Conservation (phyloP, 2,888 invertebrate species). For the Chalcosyrphus nemorum region DNA sequence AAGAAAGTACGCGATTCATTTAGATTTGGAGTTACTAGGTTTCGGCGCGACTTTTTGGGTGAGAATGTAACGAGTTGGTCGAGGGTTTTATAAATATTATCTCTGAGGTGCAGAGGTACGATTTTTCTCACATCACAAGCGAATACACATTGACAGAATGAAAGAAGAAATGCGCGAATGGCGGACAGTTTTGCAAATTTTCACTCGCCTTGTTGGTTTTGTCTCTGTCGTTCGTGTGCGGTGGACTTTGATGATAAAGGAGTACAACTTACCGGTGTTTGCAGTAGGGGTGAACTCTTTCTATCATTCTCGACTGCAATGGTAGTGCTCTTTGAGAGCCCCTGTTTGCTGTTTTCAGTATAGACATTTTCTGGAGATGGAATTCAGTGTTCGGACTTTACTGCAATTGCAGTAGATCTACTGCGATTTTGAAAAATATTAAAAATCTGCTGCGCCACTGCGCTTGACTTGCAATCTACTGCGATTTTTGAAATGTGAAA, state of each 20-base stretch:
- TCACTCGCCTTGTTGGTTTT: background rate
- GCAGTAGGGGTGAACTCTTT: background rate
- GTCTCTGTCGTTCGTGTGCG: slow-evolving; percentile 30
- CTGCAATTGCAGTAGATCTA: too few relatives aligned
- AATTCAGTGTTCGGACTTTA: too few relatives aligned
- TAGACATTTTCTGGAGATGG: too few relatives aligned
- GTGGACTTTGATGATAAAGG: background rate
- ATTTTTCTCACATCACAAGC: slow-evolving; percentile 25
- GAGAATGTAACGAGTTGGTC: background rate
- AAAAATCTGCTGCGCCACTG: too few relatives aligned
- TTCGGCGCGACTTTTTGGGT: background rate
- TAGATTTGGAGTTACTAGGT: background rate
- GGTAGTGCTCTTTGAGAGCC: background rate
- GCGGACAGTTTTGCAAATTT: slow-evolving; percentile 60
- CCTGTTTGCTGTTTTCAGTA: background rate
- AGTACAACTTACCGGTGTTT: slow-evolving; percentile 42
- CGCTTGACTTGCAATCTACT: too few relatives aligned
- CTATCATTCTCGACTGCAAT: background rate
- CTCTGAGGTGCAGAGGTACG: background rate
- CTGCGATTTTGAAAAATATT: too few relatives aligned
- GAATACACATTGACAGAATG: slow-evolving; percentile 49
- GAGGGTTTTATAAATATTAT: background rate
- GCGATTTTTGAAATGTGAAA: too few relatives aligned
- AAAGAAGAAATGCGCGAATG: slow-evolving; percentile 65
- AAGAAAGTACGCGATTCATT: slow-evolving; percentile 16